phyloP scores from a whole-genome alignment of 2,888 invertebrate species.

The Oscheius sp. region DNA sequence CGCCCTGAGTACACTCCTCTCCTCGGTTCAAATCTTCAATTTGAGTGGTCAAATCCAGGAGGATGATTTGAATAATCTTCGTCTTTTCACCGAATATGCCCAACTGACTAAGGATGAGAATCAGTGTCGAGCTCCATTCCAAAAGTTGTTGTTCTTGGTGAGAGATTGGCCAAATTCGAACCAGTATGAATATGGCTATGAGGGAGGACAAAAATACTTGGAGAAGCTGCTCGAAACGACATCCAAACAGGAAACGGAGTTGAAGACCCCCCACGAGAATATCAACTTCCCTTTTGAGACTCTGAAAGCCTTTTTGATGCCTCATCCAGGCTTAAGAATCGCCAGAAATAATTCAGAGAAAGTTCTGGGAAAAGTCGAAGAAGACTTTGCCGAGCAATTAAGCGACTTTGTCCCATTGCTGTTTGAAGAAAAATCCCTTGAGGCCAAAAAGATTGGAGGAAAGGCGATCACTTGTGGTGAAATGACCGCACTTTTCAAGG shows the following conservation, averaged over 20 bases:
- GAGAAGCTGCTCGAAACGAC: constrained; percentile 80
- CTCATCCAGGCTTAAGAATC: constrained; percentile 93
- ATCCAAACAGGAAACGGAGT: constrained; percentile 12
- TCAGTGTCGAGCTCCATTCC: constrained; percentile 74
- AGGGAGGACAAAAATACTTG: constrained; percentile 85
- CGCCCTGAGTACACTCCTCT: constrained; percentile 94
- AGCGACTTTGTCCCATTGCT: constrained; percentile 87
- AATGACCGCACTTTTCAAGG: constrained; percentile 91
- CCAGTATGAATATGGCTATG: constrained; percentile 84
- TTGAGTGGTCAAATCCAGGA: constrained; percentile 94
- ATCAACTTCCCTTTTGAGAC: constrained; percentile 89
- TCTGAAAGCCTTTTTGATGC: constrained; percentile 94
- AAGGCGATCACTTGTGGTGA: constrained; percentile 88
- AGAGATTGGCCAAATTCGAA: constrained; percentile 98
- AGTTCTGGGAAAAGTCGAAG: constrained; percentile 82
- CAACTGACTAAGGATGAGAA: constrained; percentile 80
- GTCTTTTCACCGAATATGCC: constrained; percentile 96
- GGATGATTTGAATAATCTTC: constrained; percentile 89
- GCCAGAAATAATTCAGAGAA: constrained; percentile 79
- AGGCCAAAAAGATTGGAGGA: constrained; percentile 90
- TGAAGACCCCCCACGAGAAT: constrained; percentile 5
- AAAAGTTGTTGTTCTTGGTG: constrained; percentile 87
- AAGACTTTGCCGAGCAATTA: constrained; percentile 86
- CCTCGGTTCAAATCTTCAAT: constrained; percentile 84
- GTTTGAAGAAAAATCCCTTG: constrained; percentile 86